Base-by-base conservation (phyloP, 1,140 invertebrate genomes). In the Aphaenogaster floridana region DNA sequence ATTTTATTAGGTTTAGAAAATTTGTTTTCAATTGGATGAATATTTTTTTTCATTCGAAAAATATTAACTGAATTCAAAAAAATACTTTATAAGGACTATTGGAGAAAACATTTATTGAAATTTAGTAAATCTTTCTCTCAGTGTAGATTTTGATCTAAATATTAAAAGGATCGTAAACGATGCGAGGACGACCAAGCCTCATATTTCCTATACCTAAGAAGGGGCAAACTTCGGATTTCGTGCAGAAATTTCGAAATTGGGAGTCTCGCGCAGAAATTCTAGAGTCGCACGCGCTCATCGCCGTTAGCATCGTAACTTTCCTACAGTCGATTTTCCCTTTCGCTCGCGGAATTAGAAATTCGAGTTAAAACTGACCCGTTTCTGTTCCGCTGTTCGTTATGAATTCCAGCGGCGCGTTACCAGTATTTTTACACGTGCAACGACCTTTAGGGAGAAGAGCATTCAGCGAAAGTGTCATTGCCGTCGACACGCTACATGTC, bases 271-370 rank as follows among this genome's bases (percentile, higher is more conserved):
- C 9, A 39, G 50, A 57, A 72, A 85, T 86, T 54, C 66, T 15
- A 9, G n/a, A n/a, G 17, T 21, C 28, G 42, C 6, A 17, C 4
- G 64, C 59, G 48, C 50, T 81, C 69, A 80, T 87, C 84, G 71
- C 8, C 57, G 39, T 86, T 68, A 36, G 52, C 28, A 39, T 17
- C 42, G 54, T 45, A 71, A 80, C 83, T 91, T 91, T 90, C 86
- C 59, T 91, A n/a, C 59, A 79, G 11, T 59, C 74, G 86, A 86
- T 90, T 91, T 92, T 92, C 79, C 88, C 90, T 91, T 91, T 91
- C 88, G 86, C 90, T 86, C 66, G 72, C 28, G 54, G 78, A 91
- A 91, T 91, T 91, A 91, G 90, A 91, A 91, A 91, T 91, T 91
- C 86, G 88, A 81, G 28, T 79, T 83, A 81, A 89, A 78, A 74